A percentile compares a stretch with the other conserved stretches of the same genome.
phyloP scores from a whole-genome alignment of 2,888 invertebrate species.

The Chironomus tentans region DNA sequence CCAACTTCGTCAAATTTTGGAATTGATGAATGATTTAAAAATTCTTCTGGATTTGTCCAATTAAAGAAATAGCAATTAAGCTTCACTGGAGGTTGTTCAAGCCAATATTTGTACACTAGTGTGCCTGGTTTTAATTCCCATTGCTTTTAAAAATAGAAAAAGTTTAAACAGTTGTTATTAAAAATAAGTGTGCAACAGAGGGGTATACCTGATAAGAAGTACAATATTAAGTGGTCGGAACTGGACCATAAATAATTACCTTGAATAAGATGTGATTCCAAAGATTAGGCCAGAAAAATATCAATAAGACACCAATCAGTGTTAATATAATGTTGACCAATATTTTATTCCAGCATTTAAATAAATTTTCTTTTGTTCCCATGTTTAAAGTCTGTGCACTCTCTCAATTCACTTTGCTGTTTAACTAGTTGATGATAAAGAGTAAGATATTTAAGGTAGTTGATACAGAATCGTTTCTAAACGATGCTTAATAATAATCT shows the following conservation, averaged over 20 bases:
- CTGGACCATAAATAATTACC: background rate
- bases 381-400: too few species aligned
- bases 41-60: constrained; percentile 59
- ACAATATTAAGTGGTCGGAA: too few species aligned
- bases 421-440: too few species aligned
- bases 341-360: background rate
- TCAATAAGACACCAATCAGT: background rate
- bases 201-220: too few species aligned
- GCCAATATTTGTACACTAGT: constrained; percentile 53
- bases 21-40: constrained; percentile 44
- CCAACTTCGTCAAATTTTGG: constrained; percentile 44
- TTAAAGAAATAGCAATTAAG: constrained; percentile 58
- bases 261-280: background rate
- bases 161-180: too few species aligned
- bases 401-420: too few species aligned
- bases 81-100: constrained; percentile 47
- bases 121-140: constrained; percentile 48
- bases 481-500: too few species aligned
- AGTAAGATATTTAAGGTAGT: too few species aligned
- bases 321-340: background rate
- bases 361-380: background rate
- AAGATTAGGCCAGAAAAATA: background rate
- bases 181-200: too few species aligned
- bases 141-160: constrained; percentile 40
- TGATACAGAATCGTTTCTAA: too few species aligned